Percentiles rank a stretch among this genome's conserved stretches.
phyloP scores from a whole-genome alignment of 2,888 invertebrate species.

The Clusia tigrina region DNA sequence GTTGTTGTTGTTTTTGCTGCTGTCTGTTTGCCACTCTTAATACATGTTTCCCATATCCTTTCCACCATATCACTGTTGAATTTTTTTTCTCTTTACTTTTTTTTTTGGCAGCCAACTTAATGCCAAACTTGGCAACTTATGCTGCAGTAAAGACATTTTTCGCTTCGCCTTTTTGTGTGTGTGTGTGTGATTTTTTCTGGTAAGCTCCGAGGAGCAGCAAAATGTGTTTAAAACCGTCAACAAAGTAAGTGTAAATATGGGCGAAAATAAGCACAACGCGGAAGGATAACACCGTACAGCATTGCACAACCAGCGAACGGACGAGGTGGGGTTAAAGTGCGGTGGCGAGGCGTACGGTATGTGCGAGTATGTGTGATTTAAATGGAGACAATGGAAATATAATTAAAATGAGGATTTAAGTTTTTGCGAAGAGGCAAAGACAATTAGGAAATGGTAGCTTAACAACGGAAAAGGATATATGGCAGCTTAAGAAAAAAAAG shows the following conservation, averaged over 20 bases:
- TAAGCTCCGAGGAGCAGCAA: background rate
- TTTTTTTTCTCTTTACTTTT: background rate
- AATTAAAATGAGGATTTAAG: constrained; percentile 53
- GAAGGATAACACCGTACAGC: background rate
- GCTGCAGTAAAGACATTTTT: constrained; percentile 9
- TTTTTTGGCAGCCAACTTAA: constrained; percentile 21
- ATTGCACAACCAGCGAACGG: background rate
- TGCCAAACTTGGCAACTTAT: constrained; percentile 25
- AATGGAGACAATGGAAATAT: constrained; percentile 45
- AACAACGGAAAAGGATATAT: background rate
- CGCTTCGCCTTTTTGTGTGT: background rate
- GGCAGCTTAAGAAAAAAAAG: background rate
- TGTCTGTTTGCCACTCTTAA: background rate
- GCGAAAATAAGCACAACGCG: background rate
- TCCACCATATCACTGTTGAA: background rate
- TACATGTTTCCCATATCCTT: background rate
- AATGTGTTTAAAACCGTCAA: constrained; percentile 1
- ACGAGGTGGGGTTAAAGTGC: background rate
- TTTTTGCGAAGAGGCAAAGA: constrained; percentile 23
- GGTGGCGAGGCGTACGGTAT: constrained; percentile 10
- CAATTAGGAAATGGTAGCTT: constrained; percentile 8
- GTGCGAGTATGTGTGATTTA: constrained; percentile 46
- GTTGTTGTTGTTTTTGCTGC: background rate
- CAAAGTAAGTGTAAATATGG: constrained; percentile 5
- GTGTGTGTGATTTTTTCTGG: background rate